Evolutionary conservation across 1,140 invertebrate genomes (phyloP).

Genomic region (Zelostemma sp.): DNA sequence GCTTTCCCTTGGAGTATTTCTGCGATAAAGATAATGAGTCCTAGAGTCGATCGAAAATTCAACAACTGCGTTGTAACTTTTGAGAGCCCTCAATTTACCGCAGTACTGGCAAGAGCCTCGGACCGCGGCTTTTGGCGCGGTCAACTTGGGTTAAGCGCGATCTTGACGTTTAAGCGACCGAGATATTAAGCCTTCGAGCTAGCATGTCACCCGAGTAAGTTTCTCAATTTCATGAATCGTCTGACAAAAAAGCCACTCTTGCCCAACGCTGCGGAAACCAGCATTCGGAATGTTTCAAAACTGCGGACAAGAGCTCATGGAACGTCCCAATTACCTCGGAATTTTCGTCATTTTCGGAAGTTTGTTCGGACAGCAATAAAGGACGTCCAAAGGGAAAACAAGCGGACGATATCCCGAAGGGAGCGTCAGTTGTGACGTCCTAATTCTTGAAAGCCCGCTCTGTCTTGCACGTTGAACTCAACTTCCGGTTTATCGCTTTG

Average conservation of each 20-base stretch:
- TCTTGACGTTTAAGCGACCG: slow-evolving; percentile 47
- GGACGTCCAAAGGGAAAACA: slow-evolving; percentile 23
- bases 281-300: too few relatives aligned
- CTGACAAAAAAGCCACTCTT: too few relatives aligned
- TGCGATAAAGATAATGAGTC: not conserved
- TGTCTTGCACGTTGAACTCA: slow-evolving; percentile 14
- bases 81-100: slow-evolving; percentile 37
- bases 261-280: too few relatives aligned
- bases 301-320: too few relatives aligned
- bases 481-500: slow-evolving; percentile 32
- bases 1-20: too few relatives aligned
- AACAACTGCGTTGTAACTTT: slow-evolving; percentile 15
- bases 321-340: too few relatives aligned
- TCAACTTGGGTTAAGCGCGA: slow-evolving; percentile 42
- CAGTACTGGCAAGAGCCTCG: slow-evolving; percentile 31
- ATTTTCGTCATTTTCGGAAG: too few relatives aligned
- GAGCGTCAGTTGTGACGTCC: slow-evolving; percentile 22
- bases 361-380: slow-evolving; percentile 20
- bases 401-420: slow-evolving; percentile 25
- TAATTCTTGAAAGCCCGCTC: slow-evolving; percentile 35
- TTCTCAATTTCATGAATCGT: too few relatives aligned
- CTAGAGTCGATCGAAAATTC: not conserved
- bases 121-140: slow-evolving; percentile 42
- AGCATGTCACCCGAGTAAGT: too few relatives aligned
- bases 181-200: slow-evolving; percentile 27